Evolutionary conservation across 2,797 vertebrate species (phyloP), one percentile per base, ranked within the genome.

Genomic region (Lepidocolaptes lacrymiger): DNA sequence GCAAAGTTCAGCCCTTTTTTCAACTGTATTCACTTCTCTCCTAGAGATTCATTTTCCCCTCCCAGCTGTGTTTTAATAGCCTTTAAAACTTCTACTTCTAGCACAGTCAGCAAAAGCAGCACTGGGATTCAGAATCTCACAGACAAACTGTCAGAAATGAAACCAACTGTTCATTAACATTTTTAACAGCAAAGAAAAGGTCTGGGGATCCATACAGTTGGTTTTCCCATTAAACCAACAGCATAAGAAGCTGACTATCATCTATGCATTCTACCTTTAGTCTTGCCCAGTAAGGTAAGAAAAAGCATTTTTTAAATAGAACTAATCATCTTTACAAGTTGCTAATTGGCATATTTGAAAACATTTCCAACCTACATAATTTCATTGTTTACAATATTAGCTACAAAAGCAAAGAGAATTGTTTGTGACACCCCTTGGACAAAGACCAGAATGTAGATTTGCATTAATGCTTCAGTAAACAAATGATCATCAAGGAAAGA

Each of bases 401-500:
- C 54, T 48, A 32, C 7, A 52, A 73, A 87, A 92, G 69, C 64
- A 91, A 49, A 81, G 59, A 87, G 67, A 68, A 94, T 52, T 72
- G 22, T 73, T 93, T 74, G 78, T 73, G 67, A 93, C 28, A 54
- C 14, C 23, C 74, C 28, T 82, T 82, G 88, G 87, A 74, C 51
- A 85, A 72, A 87, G 55, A 85, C 36, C 86, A 78, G 59, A 89
- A 92, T 61, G 81, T 72, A 94, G 63, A 86, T 83, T 90, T 88
- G 78, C 71, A 78, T 91, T 83, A 81, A 41, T 39, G 64, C 89
- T 80, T 66, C 21, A n/a, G 64, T 93, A 89, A 89, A 91, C 58
- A 91, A 89, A 92, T 46, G 32, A 85, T 94, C 87, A 78, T 87
- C 88, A 85, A 86, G 19, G 22, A 93, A 72, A 87, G 62, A 91